These are phyloP conservation scores for Sibirionetta formosa DNA, from an alignment of 2,797 vertebrate species.

Conservation along the genomic window DNA sequence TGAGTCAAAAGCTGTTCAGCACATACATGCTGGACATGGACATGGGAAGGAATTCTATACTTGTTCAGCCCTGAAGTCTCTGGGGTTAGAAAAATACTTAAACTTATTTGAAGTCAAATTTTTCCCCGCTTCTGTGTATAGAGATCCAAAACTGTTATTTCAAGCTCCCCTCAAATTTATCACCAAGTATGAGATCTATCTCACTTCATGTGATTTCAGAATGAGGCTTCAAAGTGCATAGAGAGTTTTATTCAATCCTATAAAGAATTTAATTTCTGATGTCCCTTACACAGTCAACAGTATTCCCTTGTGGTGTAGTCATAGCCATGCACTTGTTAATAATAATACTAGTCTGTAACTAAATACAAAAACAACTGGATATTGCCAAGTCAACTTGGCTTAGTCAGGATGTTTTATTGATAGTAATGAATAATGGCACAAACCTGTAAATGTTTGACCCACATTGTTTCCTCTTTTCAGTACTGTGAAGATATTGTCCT, in stretches of 20 bases:
- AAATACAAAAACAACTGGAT: background rate
- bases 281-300: rapidly evolving
- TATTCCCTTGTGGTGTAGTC: background rate
- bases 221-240: rapidly evolving
- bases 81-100: background rate
- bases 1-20: background rate
- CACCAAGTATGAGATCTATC: background rate
- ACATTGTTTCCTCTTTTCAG: rapidly evolving
- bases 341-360: background rate
- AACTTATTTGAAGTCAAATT: background rate
- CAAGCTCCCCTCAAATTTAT: background rate
- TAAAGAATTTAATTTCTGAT: background rate
- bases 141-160: background rate
- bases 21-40: background rate
- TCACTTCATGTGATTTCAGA: rapidly evolving
- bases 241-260: background rate
- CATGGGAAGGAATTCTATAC: background rate
- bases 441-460: background rate
- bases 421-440: background rate
- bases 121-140: rapidly evolving
- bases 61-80: background rate
- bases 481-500: background rate
- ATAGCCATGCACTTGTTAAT: background rate
- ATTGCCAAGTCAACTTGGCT: background rate
- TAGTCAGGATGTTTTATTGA: rapidly evolving